Evolutionary conservation across 2,888 invertebrate species (phyloP).

Genomic region (Tetragnatha montana): DNA sequence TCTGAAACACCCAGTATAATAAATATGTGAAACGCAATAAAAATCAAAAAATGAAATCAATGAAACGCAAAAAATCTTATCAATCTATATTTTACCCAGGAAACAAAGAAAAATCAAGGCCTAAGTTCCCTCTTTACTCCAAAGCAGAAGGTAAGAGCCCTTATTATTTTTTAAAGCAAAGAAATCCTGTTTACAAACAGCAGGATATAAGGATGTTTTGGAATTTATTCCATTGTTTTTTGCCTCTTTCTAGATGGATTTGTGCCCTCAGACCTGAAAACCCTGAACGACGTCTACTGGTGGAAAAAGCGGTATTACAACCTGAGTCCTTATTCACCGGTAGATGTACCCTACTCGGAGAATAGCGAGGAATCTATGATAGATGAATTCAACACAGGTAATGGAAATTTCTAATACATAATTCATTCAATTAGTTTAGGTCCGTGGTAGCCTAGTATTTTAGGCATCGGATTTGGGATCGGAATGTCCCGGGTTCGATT

Average conservation of each 20-base stretch:
- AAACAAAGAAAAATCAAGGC: background rate
- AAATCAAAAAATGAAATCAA: no score
- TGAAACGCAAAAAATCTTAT: no score
- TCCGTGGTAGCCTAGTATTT: no score
- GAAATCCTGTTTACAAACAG: background rate
- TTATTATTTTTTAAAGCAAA: background rate
- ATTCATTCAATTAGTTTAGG: no score
- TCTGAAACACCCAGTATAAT: no score
- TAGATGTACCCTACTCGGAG: slow-evolving; percentile 25
- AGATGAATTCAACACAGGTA: background rate
- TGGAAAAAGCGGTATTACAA: slow-evolving; percentile 64
- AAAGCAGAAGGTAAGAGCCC: slow-evolving; percentile 3
- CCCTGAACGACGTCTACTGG: slow-evolving; percentile 50
- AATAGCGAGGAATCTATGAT: background rate
- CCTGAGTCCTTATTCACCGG: background rate
- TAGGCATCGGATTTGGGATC: no score
- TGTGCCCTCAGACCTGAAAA: slow-evolving; percentile 43
- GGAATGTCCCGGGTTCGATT: no score
- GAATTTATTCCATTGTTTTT: background rate
- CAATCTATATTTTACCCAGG: background rate
- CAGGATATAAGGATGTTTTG: background rate
- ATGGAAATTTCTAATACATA: no score
- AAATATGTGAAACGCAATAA: no score
- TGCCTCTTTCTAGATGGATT: slow-evolving; percentile 37
- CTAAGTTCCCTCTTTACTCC: slow-evolving; percentile 25